phyloP scores from a whole-genome alignment of 2,797 vertebrate species.

The Lophius americanus region DNA sequence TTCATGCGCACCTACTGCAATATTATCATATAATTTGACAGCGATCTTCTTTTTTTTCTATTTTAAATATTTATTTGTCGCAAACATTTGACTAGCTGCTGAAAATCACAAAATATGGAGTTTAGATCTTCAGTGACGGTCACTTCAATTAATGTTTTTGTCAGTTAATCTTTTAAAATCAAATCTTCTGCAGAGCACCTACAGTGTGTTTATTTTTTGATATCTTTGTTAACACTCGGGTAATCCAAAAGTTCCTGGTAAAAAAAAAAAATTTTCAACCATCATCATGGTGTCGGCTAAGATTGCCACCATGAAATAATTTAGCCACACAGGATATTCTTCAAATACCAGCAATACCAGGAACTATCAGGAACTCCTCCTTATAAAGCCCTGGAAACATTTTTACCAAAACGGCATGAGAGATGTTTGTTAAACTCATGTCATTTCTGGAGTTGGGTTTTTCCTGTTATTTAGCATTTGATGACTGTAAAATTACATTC shows the following conservation, averaged over 20 bases:
- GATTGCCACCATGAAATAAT: no score
- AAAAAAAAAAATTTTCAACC: background rate
- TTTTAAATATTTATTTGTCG: conserved; percentile 28
- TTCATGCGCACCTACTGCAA: conserved; percentile 20
- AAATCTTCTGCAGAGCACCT: conserved; percentile 30
- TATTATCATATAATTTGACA: conserved; percentile 23
- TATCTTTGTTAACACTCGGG: conserved; percentile 20
- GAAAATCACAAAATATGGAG: conserved; percentile 5
- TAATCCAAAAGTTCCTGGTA: background rate
- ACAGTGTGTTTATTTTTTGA: conserved; percentile 23
- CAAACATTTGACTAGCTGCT: conserved; percentile 24
- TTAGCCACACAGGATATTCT: no score
- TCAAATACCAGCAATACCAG: no score
- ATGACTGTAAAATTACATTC: no score
- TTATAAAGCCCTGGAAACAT: no score
- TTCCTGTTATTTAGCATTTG: no score
- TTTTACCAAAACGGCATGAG: no score
- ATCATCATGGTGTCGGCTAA: no score
- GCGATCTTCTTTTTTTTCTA: conserved; percentile 17
- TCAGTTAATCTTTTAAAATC: conserved; percentile 40
- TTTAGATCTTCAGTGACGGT: conserved; percentile 14
- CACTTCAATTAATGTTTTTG: conserved; percentile 34
- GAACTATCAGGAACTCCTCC: no score
- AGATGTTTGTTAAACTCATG: no score
- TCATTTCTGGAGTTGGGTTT: no score